Conservation (phyloP, 2,113 vertebrate genomes). For the Nicator chloris region DNA sequence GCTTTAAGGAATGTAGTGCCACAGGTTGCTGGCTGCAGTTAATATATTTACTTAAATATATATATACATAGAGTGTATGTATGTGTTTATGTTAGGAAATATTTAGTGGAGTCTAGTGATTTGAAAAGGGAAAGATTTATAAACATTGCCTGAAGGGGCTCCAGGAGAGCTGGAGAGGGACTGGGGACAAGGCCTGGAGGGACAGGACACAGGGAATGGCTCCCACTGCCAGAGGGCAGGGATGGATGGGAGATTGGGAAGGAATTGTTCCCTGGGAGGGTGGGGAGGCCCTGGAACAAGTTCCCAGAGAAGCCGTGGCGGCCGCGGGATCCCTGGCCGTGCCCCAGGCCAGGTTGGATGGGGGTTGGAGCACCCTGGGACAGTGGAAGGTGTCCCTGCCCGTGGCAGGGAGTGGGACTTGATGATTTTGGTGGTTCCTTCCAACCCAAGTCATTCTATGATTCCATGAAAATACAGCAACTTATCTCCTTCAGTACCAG, state of each 20-base stretch:
- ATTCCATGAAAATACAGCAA: neutral
- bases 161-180: neutral
- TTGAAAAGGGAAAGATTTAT: neutral
- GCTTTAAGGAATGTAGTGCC: neutral
- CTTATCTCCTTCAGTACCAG: neutral
- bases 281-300: fast-evolving
- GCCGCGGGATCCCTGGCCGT: neutral
- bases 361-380: fast-evolving
- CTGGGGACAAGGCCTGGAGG: neutral
- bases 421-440: neutral
- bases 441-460: neutral
- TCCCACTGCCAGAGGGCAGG: neutral
- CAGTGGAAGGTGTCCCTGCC: fast-evolving
- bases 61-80: too few relatives aligned
- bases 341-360: fast-evolving
- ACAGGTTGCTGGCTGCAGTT: neutral
- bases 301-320: neutral
- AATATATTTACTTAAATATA: too few relatives aligned
- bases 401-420: fast-evolving
- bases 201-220: neutral
- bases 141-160: neutral
- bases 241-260: fast-evolving
- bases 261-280: fast-evolving
- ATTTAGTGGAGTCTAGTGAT: neutral
- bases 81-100: neutral